A percentile compares a stretch with the other conserved stretches of the same genome.
Evolutionary conservation across 2,888 invertebrate genomes (phyloP).

Genomic region (Drosophila diplacantha): DNA sequence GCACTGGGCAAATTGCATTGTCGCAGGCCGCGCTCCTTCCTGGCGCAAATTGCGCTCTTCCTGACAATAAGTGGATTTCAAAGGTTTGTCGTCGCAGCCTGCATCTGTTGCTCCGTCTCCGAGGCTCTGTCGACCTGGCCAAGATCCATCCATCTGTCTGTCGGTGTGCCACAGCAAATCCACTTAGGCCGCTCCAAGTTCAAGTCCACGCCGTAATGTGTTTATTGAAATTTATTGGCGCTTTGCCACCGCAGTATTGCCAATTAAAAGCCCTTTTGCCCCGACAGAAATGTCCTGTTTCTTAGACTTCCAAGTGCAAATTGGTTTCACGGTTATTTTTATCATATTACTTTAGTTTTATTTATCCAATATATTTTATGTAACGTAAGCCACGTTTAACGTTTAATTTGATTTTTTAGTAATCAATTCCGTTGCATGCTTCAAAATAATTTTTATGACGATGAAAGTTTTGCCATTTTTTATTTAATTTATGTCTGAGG

Average conservation of each 20-base stretch:
- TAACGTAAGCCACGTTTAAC: too few relatives aligned
- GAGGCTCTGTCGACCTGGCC: constrained; percentile 14
- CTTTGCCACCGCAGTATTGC: constrained; percentile 4
- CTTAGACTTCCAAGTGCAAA: not conserved
- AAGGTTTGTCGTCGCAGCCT: constrained; percentile 18
- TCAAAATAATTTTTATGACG: not conserved
- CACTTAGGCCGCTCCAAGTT: constrained; percentile 35
- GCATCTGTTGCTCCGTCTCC: constrained; percentile 20
- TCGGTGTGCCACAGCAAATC: constrained; percentile 15
- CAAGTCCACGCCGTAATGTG: constrained; percentile 27
- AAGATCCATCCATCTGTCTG: constrained; percentile 22
- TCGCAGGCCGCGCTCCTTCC: constrained; percentile 49
- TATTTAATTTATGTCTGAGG: not conserved
- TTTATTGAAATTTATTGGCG: constrained; percentile 30
- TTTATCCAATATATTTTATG: not conserved
- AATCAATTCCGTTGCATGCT: not conserved
- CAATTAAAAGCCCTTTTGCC: not conserved
- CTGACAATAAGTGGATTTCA: constrained; percentile 57
- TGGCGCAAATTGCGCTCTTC: constrained; percentile 63
- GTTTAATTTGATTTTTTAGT: not conserved
- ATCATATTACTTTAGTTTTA: not conserved
- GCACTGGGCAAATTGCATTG: constrained; percentile 52
- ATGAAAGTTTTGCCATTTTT: not conserved
- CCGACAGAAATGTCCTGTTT: not conserved
- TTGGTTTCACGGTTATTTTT: not conserved